phyloP scores from a whole-genome alignment of 2,888 invertebrate species.

The Zaprionus bogoriensis region DNA sequence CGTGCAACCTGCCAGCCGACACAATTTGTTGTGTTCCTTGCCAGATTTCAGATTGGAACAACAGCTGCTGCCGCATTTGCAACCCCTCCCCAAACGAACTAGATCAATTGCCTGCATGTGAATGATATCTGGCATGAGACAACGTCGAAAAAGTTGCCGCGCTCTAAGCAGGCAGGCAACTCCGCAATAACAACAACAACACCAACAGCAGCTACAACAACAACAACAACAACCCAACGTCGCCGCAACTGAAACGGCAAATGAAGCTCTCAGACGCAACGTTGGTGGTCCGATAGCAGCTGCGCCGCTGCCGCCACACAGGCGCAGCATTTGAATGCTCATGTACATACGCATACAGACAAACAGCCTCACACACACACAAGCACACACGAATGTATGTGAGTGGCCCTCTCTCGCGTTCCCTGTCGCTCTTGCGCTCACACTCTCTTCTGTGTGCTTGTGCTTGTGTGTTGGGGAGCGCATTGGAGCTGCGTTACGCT shows the following conservation, averaged over 20 bases:
- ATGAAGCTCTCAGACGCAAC: conserved; percentile 72
- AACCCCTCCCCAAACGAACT: conserved; percentile 43
- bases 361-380: too few relatives aligned
- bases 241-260: conserved; percentile 72
- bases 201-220: conserved; percentile 34
- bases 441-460: conserved; percentile 8
- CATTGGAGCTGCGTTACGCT: conserved; percentile 65
- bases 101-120: conserved; percentile 47
- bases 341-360: conserved; percentile 24
- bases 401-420: conserved; percentile 7
- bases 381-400: not conserved
- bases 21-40: conserved; percentile 20
- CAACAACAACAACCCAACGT: conserved; percentile 43
- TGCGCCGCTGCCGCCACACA: conserved; percentile 64
- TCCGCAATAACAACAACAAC: conserved; percentile 20
- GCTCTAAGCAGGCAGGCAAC: conserved; percentile 42
- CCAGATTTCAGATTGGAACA: conserved; percentile 7
- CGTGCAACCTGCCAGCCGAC: conserved; percentile 14
- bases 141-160: conserved; percentile 47
- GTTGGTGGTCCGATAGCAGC: conserved; percentile 77
- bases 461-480: conserved; percentile 54
- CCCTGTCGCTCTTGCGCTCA: conserved; percentile 15
- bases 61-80: conserved; percentile 49
- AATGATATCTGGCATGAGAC: conserved; percentile 49
- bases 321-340: conserved; percentile 59